Evolutionary conservation across 2,113 vertebrate species (phyloP), one percentile per base, ranked within the genome.

Genomic region (Calidris pugnax): DNA sequence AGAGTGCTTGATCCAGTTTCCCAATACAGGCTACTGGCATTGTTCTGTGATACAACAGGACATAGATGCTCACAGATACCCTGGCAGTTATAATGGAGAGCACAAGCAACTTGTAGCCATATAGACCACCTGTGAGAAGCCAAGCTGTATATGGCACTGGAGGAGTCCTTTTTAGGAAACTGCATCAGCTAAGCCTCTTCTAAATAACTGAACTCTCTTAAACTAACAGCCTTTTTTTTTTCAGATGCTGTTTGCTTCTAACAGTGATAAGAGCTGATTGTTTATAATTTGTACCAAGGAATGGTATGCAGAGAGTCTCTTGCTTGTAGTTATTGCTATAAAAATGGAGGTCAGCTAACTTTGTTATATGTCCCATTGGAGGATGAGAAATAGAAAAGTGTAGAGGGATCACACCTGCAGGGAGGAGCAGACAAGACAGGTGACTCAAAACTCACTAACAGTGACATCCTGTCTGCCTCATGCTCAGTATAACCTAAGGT

Each of bases 41-140:
- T 73, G 18, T 22, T 67, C 47, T 35, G 39, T 35, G 45, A 47
- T 41, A 53, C 37, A 39, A 35, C 20, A 68, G 47, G 35, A 75
- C 39, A 62, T 9, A 37, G 12, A 4, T n/a, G 30, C 12, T 55
- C n/a, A 55, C 1, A 0, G 27, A 6, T 63, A 19, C 12, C 4
- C 10, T 62, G 12, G 24, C 47, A 55, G 17, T 22, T 26, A 22
- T 3, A 17, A 66, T 4, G 12, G 43, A 48, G 14, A 30, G 11
- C 24, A 60, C n/a, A 60, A 55, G 47, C 74, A 45, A 35, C 14
- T 39, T 67, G 43, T 30, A 67, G 35, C 14, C 24, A 23, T 39
- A 24, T 60, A 53, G 33, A 74, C 11, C 37, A 59, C 20, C 17
- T 37, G 13, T 0, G 1, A 79, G 27, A 78, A 73, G 27, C 43